Base-by-base conservation (phyloP, 2,888 invertebrate genomes). In the Cataglyphis albicans region DNA sequence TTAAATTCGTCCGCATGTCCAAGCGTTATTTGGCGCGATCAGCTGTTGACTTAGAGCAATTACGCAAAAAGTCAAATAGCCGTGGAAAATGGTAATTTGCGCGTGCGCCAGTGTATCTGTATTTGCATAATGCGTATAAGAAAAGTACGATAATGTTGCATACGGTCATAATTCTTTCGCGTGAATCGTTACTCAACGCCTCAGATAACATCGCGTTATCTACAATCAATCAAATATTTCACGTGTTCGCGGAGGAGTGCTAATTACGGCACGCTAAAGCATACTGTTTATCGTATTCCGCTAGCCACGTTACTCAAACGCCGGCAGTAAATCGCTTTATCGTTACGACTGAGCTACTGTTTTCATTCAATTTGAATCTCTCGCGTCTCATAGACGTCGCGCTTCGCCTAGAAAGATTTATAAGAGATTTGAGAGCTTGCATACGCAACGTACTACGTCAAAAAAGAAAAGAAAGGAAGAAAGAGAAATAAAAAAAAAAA, bases 1-100 rank as follows among this genome's bases (percentile, higher is more conserved):
- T 52, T 64, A 68, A 86, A 85, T 85, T 82, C 83, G 86, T 84
- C 61, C n/a, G 64, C 76, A 57, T 59, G 32, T n/a, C 21, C 32
- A 3, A 59, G 32, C n/a, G 41, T 41, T 57, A 41, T 76, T 76
- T 41, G 76, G 70, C 44, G 72, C 70, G 68, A 52, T 44, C 61
- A 80, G 18, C 21, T 80, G 72, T 72, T 70, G 70, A 61, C 70
- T 80, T 64, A 35, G 59, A 59, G 59, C 59, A 72, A 70, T 80
- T 80, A 72, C 32, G 25, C 72, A 44, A 80, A 80, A 72, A 78
- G 70, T 61, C 59, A 70, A 80, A 70, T 80, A 80, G 59, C 78
- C 76, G 59, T 80, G 78, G 78, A 59, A 70, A 80, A 70, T 55
- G 70, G 78, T 80, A 70, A 70, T 80, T 80, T 80, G 72, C 72